phyloP scores from a whole-genome alignment of 2,888 invertebrate genomes.

The Baccha elongata region DNA sequence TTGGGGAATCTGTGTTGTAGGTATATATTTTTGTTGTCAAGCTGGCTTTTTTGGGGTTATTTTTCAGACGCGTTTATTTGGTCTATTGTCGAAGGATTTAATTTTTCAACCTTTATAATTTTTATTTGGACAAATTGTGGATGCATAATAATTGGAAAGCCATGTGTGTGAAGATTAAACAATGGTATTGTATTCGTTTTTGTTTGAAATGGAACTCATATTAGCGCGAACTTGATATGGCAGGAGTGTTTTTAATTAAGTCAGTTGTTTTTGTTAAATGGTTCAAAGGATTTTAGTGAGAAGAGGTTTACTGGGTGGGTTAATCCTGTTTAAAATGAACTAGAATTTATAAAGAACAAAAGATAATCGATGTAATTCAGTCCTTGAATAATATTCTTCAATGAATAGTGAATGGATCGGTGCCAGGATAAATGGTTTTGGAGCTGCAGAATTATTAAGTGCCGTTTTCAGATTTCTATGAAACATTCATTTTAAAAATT shows the following conservation, averaged over 20 bases:
- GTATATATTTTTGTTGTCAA: neutral
- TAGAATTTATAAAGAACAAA: no score
- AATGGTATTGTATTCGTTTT: neutral
- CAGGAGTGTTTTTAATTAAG: neutral
- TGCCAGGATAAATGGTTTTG: no score
- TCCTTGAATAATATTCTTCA: no score
- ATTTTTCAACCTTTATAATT: constrained; percentile 33
- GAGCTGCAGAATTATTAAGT: no score
- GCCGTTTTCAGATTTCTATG: no score
- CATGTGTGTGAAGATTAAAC: constrained; percentile 1
- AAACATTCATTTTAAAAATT: no score
- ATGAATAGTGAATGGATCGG: no score
- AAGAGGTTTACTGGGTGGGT: no score
- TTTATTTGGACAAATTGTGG: constrained; percentile 41
- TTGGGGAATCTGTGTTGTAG: constrained; percentile 29
- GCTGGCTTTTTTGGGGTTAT: constrained; percentile 3
- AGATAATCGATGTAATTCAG: no score
- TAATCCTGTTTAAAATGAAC: no score
- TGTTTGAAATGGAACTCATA: neutral
- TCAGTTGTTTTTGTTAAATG: neutral
- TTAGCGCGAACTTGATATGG: neutral
- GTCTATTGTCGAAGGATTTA: constrained; percentile 50
- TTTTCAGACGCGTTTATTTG: neutral
- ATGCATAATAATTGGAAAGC: constrained; percentile 35
- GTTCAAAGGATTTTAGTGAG: neutral